phyloP scores from a whole-genome alignment of 1,140 invertebrate genomes.

The Steinernema feltiae region DNA sequence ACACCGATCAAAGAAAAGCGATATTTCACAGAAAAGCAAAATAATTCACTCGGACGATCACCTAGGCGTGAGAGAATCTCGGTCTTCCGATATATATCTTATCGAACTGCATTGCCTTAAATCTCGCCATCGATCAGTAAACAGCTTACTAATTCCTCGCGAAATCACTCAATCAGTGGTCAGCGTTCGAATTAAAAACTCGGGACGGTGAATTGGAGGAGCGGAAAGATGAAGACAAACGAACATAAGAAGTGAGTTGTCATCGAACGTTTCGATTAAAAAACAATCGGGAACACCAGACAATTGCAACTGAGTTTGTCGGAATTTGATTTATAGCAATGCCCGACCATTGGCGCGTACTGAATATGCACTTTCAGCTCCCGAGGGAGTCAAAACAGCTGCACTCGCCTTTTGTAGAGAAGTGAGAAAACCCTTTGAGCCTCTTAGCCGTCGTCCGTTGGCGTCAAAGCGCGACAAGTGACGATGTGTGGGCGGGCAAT shows the following conservation, averaged over 20 bases:
- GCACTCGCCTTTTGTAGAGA: not conserved
- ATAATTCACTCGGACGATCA: slow-evolving; percentile 6
- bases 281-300: slow-evolving; percentile 1
- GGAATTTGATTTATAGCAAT: slow-evolving; percentile 9
- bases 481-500: not conserved
- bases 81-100: not conserved
- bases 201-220: no score
- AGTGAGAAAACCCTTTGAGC: not conserved
- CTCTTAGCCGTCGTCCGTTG: not conserved
- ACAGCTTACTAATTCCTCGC: not conserved
- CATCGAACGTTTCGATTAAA: not conserved
- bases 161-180: not conserved
- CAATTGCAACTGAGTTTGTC: not conserved
- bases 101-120: not conserved
- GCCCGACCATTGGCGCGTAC: not conserved
- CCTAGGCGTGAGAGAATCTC: slow-evolving; percentile 10
- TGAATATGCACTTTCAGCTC: slow-evolving; percentile 5
- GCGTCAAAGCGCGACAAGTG: not conserved
- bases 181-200: not conserved
- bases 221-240: not conserved
- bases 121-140: not conserved
- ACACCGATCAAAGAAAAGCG: not conserved
- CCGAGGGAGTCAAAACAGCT: not conserved
- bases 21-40: slow-evolving; percentile 13
- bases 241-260: not conserved